These are phyloP conservation scores for Cybosia mesomella DNA, from an alignment of 2,888 invertebrate genomes.

Conservation along the genomic window DNA sequence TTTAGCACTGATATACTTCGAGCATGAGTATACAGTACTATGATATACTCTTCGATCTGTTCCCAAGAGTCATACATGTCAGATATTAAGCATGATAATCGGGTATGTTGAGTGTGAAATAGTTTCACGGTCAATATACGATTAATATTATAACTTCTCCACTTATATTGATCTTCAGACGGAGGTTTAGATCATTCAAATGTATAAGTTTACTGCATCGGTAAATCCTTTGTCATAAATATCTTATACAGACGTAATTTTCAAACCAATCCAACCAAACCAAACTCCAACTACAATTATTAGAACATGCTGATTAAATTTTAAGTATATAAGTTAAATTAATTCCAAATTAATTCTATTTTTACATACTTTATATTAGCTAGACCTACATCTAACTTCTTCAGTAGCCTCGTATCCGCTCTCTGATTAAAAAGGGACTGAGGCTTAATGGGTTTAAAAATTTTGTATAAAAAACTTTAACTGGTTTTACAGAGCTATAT, in stretches of 20 bases:
- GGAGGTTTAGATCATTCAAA: not conserved
- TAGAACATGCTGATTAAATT: too few species aligned
- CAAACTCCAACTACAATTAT: not conserved
- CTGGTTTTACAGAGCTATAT: not conserved
- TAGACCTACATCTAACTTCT: not conserved
- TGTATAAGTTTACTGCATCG: not conserved
- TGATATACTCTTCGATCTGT: not conserved
- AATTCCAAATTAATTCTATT: not conserved
- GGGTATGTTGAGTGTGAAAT: not conserved
- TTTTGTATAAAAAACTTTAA: not conserved
- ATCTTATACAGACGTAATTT: not conserved
- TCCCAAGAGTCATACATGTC: slow-evolving; percentile 1
- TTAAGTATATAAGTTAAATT: not conserved
- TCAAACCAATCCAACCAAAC: not conserved
- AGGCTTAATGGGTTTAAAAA: not conserved
- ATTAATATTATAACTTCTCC: not conserved
- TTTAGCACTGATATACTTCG: not conserved
- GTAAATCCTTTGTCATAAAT: not conserved
- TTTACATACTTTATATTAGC: not conserved
- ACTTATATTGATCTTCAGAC: not conserved
- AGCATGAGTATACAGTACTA: not conserved
- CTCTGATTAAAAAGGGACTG: not conserved
- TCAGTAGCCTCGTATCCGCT: not conserved
- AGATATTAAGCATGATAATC: not conserved
- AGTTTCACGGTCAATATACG: not conserved